Conservation (phyloP, 2,888 invertebrate species). For the Agonum fuliginosum region DNA sequence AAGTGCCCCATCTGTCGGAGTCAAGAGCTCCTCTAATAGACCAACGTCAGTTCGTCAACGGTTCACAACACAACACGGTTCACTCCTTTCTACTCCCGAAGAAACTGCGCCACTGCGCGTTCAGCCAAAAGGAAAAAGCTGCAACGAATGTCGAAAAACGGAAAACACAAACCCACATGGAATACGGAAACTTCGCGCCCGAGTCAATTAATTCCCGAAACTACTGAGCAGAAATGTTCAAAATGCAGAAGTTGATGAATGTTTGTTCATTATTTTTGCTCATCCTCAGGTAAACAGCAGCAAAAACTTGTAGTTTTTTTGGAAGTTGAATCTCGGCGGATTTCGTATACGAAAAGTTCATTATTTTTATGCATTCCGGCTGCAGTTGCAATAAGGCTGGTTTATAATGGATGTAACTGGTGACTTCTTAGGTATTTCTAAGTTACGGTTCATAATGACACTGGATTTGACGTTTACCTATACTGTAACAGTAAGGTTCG, state of each 20-base stretch:
- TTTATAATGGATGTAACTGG: too few species aligned
- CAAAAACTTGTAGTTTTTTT: constrained; percentile 19
- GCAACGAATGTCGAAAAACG: constrained; percentile 7
- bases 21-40: constrained; percentile 55
- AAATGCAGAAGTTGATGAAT: background rate
- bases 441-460: too few species aligned
- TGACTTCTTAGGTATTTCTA: too few species aligned
- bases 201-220: too few species aligned
- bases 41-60: constrained; percentile 53
- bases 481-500: too few species aligned
- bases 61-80: constrained; percentile 24
- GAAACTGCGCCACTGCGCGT: constrained; percentile 1
- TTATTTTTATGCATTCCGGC: constrained; percentile 25
- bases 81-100: constrained; percentile 12
- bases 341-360: constrained; percentile 36
- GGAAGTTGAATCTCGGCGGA: constrained; percentile 11
- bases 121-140: constrained; percentile 24
- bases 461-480: too few species aligned
- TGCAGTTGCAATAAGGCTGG: too few species aligned
- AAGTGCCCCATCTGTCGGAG: constrained; percentile 54
- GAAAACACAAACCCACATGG: constrained; percentile 17
- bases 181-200: background rate
- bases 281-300: background rate
- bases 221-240: too few species aligned
- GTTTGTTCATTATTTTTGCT: constrained; percentile 23